Evolutionary conservation across 1,140 invertebrate genomes (phyloP).

Genomic region (Samia ricini): DNA sequence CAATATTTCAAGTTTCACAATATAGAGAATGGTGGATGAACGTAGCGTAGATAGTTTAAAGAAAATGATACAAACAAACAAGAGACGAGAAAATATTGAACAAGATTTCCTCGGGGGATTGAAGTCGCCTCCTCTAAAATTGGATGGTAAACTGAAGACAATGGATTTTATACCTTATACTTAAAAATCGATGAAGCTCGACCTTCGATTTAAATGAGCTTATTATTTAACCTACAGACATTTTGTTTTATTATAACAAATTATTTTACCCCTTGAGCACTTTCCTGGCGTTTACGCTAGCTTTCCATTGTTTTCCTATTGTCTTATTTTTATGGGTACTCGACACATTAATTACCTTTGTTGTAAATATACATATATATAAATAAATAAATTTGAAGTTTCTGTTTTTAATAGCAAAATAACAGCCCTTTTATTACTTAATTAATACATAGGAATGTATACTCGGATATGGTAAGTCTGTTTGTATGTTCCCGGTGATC

Average conservation of each 20-base stretch:
- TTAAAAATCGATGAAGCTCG: constrained; percentile 64
- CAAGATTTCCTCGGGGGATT: constrained; percentile 49
- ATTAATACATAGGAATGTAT: too few relatives aligned
- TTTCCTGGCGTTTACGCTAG: too few relatives aligned
- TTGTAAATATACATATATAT: too few relatives aligned
- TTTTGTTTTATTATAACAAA: background rate
- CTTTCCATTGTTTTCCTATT: too few relatives aligned
- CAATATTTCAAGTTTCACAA: constrained; percentile 1
- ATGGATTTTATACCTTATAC: constrained; percentile 42
- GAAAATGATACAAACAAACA: constrained; percentile 42
- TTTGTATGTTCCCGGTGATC: too few relatives aligned
- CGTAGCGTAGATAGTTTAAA: constrained; percentile 25
- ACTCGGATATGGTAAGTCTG: too few relatives aligned
- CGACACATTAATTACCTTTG: too few relatives aligned
- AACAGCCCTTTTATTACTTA: too few relatives aligned
- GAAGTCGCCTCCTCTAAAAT: constrained; percentile 49
- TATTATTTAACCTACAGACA: constrained; percentile 57
- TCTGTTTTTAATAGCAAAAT: too few relatives aligned
- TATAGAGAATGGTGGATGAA: constrained; percentile 23
- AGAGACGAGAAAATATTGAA: constrained; percentile 42
- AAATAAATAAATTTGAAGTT: too few relatives aligned
- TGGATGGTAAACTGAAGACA: constrained; percentile 51
- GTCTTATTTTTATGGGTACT: too few relatives aligned
- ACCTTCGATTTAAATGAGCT: constrained; percentile 94
- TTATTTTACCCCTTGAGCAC: too few relatives aligned